Evolutionary conservation across 2,888 invertebrate genomes (phyloP).

Genomic region (Trimorus sp.): DNA sequence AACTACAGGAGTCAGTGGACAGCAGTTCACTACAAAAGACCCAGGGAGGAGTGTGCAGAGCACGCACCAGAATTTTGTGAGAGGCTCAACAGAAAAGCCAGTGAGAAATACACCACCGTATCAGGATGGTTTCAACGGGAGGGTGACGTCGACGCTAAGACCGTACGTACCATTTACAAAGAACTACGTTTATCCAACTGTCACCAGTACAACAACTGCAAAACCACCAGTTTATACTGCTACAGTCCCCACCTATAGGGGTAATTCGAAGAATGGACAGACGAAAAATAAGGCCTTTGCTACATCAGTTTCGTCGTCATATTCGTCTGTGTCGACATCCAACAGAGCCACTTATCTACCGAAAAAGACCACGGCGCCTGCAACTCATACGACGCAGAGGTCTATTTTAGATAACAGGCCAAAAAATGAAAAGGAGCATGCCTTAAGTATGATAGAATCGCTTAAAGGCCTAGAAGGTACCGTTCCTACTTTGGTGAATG

Average conservation of each 20-base stretch:
- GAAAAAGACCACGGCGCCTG: slow-evolving; percentile 69
- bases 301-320: slow-evolving; percentile 62
- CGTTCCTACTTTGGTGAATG: slow-evolving; percentile 74
- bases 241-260: slow-evolving; percentile 75
- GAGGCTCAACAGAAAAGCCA: slow-evolving; percentile 75
- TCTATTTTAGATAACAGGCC: slow-evolving; percentile 71
- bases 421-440: slow-evolving; percentile 85
- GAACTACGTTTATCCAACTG: slow-evolving; percentile 75
- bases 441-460: slow-evolving; percentile 87
- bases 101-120: slow-evolving; percentile 62
- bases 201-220: slow-evolving; percentile 62
- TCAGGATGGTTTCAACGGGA: slow-evolving; percentile 72
- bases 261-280: slow-evolving; percentile 64
- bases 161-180: slow-evolving; percentile 79
- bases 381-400: slow-evolving; percentile 67
- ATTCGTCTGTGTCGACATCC: slow-evolving; percentile 54
- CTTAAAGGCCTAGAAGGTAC: slow-evolving; percentile 84
- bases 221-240: slow-evolving; percentile 73
- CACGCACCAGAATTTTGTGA: slow-evolving; percentile 72
- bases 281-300: slow-evolving; percentile 63
- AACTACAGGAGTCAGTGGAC: too few relatives aligned
- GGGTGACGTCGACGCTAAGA: slow-evolving; percentile 75
- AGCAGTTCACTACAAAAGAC: slow-evolving; percentile 64
- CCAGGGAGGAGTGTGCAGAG: slow-evolving; percentile 66
- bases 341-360: slow-evolving; percentile 73